phyloP scores from a whole-genome alignment of 2,797 vertebrate genomes.

The Thripadectes ignobilis region DNA sequence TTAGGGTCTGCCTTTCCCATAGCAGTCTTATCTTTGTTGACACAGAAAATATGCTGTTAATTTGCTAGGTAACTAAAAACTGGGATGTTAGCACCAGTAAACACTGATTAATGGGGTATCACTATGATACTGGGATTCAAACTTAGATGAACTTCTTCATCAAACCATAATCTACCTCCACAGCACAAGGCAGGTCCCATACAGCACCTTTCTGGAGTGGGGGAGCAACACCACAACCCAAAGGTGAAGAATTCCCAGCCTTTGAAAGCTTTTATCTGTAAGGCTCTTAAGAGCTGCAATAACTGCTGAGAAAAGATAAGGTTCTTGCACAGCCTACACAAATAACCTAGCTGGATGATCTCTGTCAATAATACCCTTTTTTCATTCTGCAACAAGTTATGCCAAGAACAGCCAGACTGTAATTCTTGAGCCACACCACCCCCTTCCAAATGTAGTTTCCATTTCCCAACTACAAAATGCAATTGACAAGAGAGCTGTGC shows the following conservation, averaged over 20 bases:
- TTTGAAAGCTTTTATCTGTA: neutral
- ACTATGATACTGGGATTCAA: neutral
- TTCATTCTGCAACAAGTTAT: neutral
- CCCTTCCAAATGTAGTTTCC: neutral
- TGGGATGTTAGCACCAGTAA: neutral
- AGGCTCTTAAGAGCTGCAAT: neutral
- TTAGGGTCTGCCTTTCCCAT: neutral
- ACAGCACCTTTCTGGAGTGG: neutral
- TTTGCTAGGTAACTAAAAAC: neutral
- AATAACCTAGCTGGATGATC: neutral
- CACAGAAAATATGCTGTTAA: neutral
- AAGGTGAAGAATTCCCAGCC: neutral
- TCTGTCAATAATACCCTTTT: neutral
- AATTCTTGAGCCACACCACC: neutral
- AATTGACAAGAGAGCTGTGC: neutral
- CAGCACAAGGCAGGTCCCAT: neutral
- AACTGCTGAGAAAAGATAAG: slow-evolving; percentile 17
- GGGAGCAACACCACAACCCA: neutral
- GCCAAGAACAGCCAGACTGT: neutral
- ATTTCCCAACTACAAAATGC: neutral
- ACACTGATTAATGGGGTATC: neutral
- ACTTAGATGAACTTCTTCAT: neutral
- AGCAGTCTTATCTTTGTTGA: neutral
- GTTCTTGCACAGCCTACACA: neutral
- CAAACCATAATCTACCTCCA: neutral